Base-by-base conservation (phyloP, 1,140 invertebrate species). In the Drosophila kurseongensis region DNA sequence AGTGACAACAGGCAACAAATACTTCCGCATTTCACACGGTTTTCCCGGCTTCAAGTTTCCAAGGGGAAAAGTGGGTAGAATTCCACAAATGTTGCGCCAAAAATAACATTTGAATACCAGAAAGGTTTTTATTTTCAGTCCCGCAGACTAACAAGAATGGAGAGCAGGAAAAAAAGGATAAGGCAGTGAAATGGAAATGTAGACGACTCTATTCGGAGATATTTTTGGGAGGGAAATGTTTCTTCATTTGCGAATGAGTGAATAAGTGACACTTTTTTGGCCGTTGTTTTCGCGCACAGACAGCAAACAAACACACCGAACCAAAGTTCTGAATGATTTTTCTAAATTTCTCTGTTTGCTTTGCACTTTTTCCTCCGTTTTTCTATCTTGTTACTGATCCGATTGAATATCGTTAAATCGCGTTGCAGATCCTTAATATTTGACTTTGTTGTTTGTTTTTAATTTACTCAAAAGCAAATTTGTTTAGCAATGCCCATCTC, bases 361-460 rank as follows among this genome's bases (percentile, higher is more conserved):
- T 50, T 41, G 58, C 61, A 55, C 69, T 60, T 60, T 60, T 48
- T 45, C 45, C 54, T 47, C 35, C n/a, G 36, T 38, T 23, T 29
- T n/a, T 74, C 8, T 23, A 16, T 54, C 35, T 42, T 62, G 32
- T 23, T 14, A 65, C 52, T 29, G 72, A 80, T 80, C 48, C 58
- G 55, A 68, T 75, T 69, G 65, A 62, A 69, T 75, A 76, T 72
- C 63, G 74, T 51, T 80, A 67, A 68, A 41, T 66, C 62, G 75
- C 79, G 75, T 68, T 66, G 59, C 71, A 77, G 79, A 41, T 71
- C 79, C 76, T 88, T 83, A 88, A 88, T 88, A 80, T 88, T 88
- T 88, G 84, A 88, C 61, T 82, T 88, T 65, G 67, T 62, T 88
- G 83, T 86, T 86, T 86, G 83, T 83, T 88, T 88, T 88, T 88